phyloP scores from a whole-genome alignment of 1,140 invertebrate species.

The Drosophila funebris region DNA sequence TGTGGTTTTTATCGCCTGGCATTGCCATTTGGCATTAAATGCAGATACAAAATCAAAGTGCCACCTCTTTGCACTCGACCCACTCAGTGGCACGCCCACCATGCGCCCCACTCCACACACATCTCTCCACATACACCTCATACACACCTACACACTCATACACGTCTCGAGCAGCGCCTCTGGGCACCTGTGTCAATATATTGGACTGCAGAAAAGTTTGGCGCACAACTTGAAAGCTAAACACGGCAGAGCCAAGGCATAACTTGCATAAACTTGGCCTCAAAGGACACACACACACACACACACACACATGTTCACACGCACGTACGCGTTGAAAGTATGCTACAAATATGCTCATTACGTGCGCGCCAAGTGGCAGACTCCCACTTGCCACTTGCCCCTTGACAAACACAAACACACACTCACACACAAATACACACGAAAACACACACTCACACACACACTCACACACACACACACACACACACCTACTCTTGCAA shows the following conservation, averaged over 20 bases:
- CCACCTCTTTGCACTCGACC: not conserved
- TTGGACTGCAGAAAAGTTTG: slow-evolving; percentile 36
- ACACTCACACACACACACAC: not conserved
- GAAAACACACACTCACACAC: not conserved
- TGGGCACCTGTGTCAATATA: slow-evolving; percentile 47
- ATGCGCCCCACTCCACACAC: not conserved
- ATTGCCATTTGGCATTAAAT: slow-evolving; percentile 44
- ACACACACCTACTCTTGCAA: not conserved
- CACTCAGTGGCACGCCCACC: slow-evolving; percentile 13
- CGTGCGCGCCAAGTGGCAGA: slow-evolving; percentile 65
- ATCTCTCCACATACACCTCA: not conserved
- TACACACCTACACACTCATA: not conserved
- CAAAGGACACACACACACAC: slow-evolving; percentile 58
- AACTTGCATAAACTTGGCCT: slow-evolving; percentile 76
- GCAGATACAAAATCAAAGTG: slow-evolving; percentile 45
- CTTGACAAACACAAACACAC: not conserved
- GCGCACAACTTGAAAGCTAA: slow-evolving; percentile 43
- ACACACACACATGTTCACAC: slow-evolving; percentile 19
- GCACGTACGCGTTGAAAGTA: slow-evolving; percentile 69
- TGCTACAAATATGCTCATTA: slow-evolving; percentile 81
- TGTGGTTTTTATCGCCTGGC: slow-evolving; percentile 31
- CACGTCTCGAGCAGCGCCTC: slow-evolving; percentile 10
- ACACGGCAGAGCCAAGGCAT: slow-evolving; percentile 45
- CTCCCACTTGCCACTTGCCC: not conserved
- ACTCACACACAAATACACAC: not conserved